phyloP scores from a whole-genome alignment of 2,113 vertebrate genomes.

The Psittacara wagleri region DNA sequence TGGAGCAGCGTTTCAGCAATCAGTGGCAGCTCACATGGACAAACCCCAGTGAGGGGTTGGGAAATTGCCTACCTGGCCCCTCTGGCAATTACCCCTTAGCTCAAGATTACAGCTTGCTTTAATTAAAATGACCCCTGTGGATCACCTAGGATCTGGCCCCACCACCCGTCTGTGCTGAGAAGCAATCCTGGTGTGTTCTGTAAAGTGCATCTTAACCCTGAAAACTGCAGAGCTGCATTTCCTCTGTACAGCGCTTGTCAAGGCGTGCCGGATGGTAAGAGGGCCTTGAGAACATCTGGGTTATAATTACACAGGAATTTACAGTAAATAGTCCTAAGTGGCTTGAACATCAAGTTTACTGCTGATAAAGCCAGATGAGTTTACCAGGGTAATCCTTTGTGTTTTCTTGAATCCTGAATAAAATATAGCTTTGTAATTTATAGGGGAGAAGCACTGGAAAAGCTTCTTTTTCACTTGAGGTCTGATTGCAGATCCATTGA shows the following conservation, averaged over 20 bases:
- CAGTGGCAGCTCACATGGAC: fast-evolving
- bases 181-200: not conserved
- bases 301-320: conserved; percentile 20
- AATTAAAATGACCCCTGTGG: fast-evolving
- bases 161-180: fast-evolving
- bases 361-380: conserved; percentile 2
- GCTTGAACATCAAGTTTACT: conserved; percentile 16
- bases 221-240: not conserved
- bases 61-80: not conserved
- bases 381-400: not conserved
- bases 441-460: not conserved
- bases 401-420: not conserved
- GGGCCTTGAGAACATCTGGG: not conserved
- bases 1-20: not conserved
- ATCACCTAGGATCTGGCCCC: not conserved
- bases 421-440: not conserved
- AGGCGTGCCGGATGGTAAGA: not conserved
- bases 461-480: not conserved
- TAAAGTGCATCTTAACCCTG: not conserved
- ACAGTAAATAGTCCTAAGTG: conserved; percentile 19
- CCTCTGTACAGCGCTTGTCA: not conserved
- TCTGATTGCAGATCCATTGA: not conserved
- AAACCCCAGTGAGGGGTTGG: not conserved
- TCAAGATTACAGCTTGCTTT: not conserved
- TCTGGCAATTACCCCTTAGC: not conserved